Base-by-base conservation (phyloP, 2,113 vertebrate genomes). In the Dinomys branickii region DNA sequence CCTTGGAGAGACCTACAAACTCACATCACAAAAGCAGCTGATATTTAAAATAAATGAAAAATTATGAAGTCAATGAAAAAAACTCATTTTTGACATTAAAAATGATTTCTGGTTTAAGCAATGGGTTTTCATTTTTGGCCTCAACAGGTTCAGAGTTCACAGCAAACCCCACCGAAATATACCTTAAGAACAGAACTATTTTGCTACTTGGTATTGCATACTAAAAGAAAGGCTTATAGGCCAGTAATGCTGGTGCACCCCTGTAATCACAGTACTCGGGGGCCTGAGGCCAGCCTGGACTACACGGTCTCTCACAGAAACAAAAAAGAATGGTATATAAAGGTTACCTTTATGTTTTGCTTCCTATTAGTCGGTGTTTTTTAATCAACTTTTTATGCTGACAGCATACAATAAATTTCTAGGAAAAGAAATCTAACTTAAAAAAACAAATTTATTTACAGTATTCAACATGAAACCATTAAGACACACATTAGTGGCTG, bases 391-490 rank as follows among this genome's bases (percentile, higher is more conserved):
- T 87, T 63, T 35, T 73, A 59, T 81, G 50, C 4, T 86, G 56
- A 86, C 4, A 83, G 35, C 77, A 92, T 88, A 41, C 92, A 73
- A 90, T 82, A 24, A 93, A 93, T 50, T 95, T 85, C 69, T 71
- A 59, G 20, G 50, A 91, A 91, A 16, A 41, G 65, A 61, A 61
- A 94, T 9, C 2, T 17, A 85, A 83, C 44, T 77, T 93, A n/a
- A 82, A 94, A 22, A 96, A 94, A 65, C 41, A 71, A 56, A 71
- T 44, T 59, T 85, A 87, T 71, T 85, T 82, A 88, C 7, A 82
- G 13, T 71, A 47, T 35, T 91, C 59, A 81, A 82, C n/a, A 30
- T 10, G 12, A 14, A 80, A 58, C 54, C n/a, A 85, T 44, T 19
- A 65, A 44, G 56, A 83, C 6, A 80, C 84, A 94, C 35, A 88